Evolutionary conservation across 2,113 vertebrate genomes (phyloP), one percentile per base, ranked within the genome.

Genomic region (Elanoides forficatus): DNA sequence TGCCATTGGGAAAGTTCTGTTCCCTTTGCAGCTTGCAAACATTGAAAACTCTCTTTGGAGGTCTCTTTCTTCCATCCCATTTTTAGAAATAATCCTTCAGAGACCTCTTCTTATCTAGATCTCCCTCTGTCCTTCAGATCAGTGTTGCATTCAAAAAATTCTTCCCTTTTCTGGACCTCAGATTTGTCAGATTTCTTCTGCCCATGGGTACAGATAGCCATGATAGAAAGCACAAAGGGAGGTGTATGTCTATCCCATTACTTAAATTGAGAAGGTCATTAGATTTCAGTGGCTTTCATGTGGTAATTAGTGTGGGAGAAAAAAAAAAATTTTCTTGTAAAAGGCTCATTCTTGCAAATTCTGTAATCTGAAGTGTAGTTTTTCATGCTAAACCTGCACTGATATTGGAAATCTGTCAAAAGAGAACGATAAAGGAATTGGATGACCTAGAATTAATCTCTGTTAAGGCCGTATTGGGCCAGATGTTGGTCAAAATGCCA

Each of bases 401-500:
- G 30, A 43, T 74, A 58, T 13, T 53, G 38, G 18, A 90, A 45
- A 40, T 62, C 3, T 45, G 30, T 81, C 50, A 66, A 63, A 92
- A 81, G 50, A 73, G 30, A 78, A 60, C 0, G 4, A 16, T 65
- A 36, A 81, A 87, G 59, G 42, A 87, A 30, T 27, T 74, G 81
- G 45, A 85, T 90, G 81, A 74, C 73, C 50, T 90, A 78, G 59
- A 87, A 86, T 91, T 67, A 88, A 79, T 91, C 38, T 91, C 43
- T 80, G 32, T 63, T 59, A 83, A 59, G 21, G 58, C 45, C 59
- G 91, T 50, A 73, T 42, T 89, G 63, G 65, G 50, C 63, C 91
- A 96, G 91, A 94, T 90, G 88, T 79, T 90, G 60, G 81, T 88
- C 86, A 94, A 42, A 72, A 82, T 75, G 91, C 82, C 66, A 63